phyloP scores from a whole-genome alignment of 2,113 vertebrate genomes.

The Ceuthmochares aereus region DNA sequence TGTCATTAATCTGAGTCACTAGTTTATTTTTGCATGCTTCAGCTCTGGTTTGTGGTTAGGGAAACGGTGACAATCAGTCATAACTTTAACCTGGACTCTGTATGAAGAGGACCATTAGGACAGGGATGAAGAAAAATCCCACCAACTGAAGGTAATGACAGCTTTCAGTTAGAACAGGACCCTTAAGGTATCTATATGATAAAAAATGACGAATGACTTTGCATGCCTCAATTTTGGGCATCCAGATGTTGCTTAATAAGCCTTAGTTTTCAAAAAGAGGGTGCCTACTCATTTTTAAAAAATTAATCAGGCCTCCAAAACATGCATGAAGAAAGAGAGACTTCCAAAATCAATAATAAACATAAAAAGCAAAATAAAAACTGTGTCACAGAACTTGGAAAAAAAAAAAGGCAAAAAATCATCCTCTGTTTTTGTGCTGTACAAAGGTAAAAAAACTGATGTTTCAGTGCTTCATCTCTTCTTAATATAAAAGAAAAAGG shows the following conservation, averaged over 20 bases:
- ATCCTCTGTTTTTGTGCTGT: slow-evolving; percentile 20
- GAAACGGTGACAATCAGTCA: slow-evolving; percentile 55
- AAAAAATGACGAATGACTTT: background rate
- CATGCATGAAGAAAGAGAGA: background rate
- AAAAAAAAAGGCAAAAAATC: background rate
- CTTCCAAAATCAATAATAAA: slow-evolving; percentile 65
- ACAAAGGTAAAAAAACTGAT: slow-evolving; percentile 13
- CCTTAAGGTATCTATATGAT: background rate
- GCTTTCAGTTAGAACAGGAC: slow-evolving; percentile 11
- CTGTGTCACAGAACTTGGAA: slow-evolving; percentile 25
- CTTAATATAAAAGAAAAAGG: slow-evolving; percentile 54
- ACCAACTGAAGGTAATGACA: slow-evolving; percentile 26
- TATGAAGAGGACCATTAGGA: slow-evolving; percentile 46
- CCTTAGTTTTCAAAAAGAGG: slow-evolving; percentile 15
- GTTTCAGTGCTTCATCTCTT: slow-evolving; percentile 40
- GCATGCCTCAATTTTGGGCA: background rate
- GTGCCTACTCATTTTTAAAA: slow-evolving; percentile 40
- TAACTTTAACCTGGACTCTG: slow-evolving; percentile 50
- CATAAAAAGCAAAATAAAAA: slow-evolving; percentile 50
- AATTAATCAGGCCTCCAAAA: slow-evolving; percentile 49
- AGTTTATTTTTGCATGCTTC: slow-evolving; percentile 49
- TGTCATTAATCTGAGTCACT: slow-evolving; percentile 52
- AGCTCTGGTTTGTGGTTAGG: slow-evolving; percentile 54
- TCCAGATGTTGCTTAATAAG: slow-evolving; percentile 20
- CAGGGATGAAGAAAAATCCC: slow-evolving; percentile 22